Percentiles rank a stretch among this genome's conserved stretches.
These are phyloP conservation scores for Urocitellus parryii DNA, from an alignment of 2,113 vertebrate species.

Conservation along the genomic window DNA sequence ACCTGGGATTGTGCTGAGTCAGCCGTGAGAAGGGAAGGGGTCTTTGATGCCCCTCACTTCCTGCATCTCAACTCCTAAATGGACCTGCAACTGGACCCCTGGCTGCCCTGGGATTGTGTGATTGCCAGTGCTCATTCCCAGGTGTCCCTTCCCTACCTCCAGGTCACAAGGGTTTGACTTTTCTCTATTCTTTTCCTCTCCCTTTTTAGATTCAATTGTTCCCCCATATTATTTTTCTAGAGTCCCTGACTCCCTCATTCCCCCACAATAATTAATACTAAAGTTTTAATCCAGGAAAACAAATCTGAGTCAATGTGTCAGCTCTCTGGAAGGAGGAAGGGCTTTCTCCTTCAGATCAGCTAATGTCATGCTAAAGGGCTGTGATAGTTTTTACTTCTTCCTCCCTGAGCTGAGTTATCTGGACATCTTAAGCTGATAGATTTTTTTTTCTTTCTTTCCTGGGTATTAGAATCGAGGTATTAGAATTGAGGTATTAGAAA, in stretches of 20 bases:
- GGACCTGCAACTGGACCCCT: neutral
- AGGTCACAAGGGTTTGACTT: neutral
- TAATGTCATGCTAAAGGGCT: neutral
- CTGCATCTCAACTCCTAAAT: neutral
- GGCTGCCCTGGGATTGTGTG: neutral
- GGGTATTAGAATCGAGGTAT: too few species aligned
- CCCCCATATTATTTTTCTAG: neutral
- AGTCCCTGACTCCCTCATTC: neutral
- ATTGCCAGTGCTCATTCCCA: neutral
- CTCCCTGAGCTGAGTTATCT: neutral
- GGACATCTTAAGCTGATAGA: neutral
- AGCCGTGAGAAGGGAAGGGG: neutral
- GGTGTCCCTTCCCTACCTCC: neutral
- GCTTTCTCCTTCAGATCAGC: neutral
- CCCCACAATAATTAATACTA: neutral
- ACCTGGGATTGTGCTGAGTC: neutral
- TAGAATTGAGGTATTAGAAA: too few species aligned
- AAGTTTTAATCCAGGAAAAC: neutral
- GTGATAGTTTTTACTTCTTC: neutral
- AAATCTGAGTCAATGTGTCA: neutral
- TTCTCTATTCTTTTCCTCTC: neutral
- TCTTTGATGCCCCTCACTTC: neutral
- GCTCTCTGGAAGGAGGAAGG: neutral
- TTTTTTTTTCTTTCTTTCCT: too few species aligned
- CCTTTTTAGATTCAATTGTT: neutral